These are phyloP conservation scores for Peromyscus aztecus DNA, from an alignment of 2,797 vertebrate species.

Conservation along the genomic window DNA sequence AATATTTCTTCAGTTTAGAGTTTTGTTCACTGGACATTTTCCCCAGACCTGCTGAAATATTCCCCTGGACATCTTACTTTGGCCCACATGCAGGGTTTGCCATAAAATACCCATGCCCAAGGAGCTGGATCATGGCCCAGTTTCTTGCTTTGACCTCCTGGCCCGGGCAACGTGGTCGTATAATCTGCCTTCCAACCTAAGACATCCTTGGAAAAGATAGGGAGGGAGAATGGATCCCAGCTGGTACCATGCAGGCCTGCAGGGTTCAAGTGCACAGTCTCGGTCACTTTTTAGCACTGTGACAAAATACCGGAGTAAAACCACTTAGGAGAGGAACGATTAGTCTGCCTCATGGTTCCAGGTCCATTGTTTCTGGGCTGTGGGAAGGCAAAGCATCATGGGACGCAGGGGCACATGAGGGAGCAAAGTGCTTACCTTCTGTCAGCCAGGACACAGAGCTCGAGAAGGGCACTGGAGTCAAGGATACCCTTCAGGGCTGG, in stretches of 20 bases:
- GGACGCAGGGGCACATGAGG: background rate
- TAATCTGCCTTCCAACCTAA: background rate
- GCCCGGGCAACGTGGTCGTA: rapidly evolving
- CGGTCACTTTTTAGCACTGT: background rate
- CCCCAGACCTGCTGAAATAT: background rate
- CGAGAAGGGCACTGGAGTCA: background rate
- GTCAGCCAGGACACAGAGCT: background rate
- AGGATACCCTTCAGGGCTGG: background rate
- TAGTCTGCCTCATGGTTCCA: no score
- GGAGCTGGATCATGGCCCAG: background rate
- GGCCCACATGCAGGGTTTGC: background rate
- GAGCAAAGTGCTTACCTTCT: background rate
- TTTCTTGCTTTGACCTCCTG: background rate
- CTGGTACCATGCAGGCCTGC: background rate
- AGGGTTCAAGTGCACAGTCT: background rate
- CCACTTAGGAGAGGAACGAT: no score
- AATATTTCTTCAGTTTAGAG: background rate
- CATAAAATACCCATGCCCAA: rapidly evolving
- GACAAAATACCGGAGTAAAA: background rate
- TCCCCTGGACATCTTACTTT: background rate
- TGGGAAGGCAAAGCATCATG: background rate
- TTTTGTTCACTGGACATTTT: background rate
- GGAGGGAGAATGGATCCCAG: rapidly evolving
- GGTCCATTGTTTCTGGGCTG: background rate
- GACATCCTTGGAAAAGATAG: background rate